phyloP scores from a whole-genome alignment of 2,888 invertebrate species.

The Xylocampa areola region DNA sequence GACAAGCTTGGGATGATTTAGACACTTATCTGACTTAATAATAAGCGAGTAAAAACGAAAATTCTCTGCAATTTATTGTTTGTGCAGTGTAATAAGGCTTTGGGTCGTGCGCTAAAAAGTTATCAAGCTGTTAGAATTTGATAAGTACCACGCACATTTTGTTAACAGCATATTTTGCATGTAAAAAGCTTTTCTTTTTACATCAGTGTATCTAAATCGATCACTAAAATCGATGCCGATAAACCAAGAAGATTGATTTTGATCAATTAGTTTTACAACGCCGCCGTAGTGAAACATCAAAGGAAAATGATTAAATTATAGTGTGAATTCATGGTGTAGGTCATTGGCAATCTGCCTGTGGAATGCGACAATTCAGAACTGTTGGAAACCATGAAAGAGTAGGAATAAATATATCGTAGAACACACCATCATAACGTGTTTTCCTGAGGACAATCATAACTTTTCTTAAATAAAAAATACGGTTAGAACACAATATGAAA shows the following conservation, averaged over 20 bases:
- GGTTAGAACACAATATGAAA: too few species aligned
- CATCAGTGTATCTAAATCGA: too few species aligned
- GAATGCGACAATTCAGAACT: background rate
- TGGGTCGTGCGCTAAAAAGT: conserved; percentile 16
- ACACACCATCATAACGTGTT: background rate
- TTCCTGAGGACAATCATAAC: background rate
- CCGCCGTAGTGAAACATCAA: conserved; percentile 39
- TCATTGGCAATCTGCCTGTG: conserved; percentile 36
- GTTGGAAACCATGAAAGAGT: conserved; percentile 15
- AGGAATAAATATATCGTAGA: background rate
- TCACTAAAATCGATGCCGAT: too few species aligned
- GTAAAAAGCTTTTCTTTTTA: background rate
- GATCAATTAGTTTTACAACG: conserved; percentile 3
- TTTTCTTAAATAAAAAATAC: background rate
- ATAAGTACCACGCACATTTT: background rate
- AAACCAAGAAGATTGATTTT: too few species aligned
- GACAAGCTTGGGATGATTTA: conserved; percentile 24
- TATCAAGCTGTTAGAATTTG: conserved; percentile 1
- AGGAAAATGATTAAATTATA: conserved; percentile 26
- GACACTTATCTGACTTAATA: conserved; percentile 18
- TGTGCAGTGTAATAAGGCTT: too few species aligned
- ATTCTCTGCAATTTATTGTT: conserved; percentile 5
- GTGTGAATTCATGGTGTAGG: conserved; percentile 31
- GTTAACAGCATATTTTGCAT: background rate
- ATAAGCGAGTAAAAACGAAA: background rate